Base-by-base conservation (phyloP, 2,797 vertebrate genomes). In the Rhyacichthys aspro region DNA sequence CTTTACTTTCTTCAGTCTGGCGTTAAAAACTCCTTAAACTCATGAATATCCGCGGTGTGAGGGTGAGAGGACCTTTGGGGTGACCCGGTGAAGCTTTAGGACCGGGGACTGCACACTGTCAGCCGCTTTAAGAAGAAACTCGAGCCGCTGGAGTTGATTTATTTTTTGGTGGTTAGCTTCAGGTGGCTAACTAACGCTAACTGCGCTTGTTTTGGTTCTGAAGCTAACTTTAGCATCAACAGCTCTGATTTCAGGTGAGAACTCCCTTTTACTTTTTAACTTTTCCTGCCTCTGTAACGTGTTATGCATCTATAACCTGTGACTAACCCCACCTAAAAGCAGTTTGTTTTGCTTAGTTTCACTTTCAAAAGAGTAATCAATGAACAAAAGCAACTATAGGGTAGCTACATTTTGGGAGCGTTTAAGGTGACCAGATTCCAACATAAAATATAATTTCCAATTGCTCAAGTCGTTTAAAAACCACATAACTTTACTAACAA, bases 81-180 rank as follows among this genome's bases (percentile, higher is more conserved):
- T 12, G 1, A 3, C 7, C 9, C 0, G 38, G 6, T 12, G 1
- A 32, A 19, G 9, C 48, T 12, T 16, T 16, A 12, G 2, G 8
- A 32, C n/a, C 5, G 7, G 8, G 1, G 3, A 7, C n/a, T 1
- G 48, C 7, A 18, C 44, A 7, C 47, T n/a, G 44, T 34, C 42
- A 33, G 54, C 56, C 7, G 17, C 28, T 11, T 1, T 11, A 14
- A 39, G 3, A n/a, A 17, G 9, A 5, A n/a, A 11, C 15, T 0
- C 1, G 39, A 36, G 10, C 46, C 11, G 36, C 47, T 1, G 45
- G 10, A 55, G 38, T 55, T 55, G 37, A 34, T 17, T 1, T 9
- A 2, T 7, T 11, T 5, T 33, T 2, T 5, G 47, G 11, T 28
- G 3, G 18, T 42, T 65, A 65, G 68, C 68, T 37, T 11, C 34